A percentile compares a stretch with the other conserved stretches of the same genome.
Evolutionary conservation across 2,797 vertebrate genomes (phyloP).

Genomic region (Sylvilagus floridanus): DNA sequence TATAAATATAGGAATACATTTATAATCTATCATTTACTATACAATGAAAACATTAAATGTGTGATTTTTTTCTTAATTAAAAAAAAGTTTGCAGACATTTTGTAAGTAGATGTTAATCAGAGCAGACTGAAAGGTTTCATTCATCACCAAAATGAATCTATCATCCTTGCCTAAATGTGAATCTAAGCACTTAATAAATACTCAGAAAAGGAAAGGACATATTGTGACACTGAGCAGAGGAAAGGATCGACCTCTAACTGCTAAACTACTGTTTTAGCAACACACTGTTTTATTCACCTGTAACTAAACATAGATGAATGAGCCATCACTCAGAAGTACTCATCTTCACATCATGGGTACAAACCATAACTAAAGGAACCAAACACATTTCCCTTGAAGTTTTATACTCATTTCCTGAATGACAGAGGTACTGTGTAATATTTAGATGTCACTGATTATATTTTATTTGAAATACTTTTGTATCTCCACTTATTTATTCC

Average conservation of each 20-base stretch:
- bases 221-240: neutral
- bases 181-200: neutral
- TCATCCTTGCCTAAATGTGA: neutral
- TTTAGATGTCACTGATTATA: neutral
- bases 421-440: neutral
- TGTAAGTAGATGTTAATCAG: neutral
- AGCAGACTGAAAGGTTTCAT: neutral
- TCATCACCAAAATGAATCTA: neutral
- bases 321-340: neutral
- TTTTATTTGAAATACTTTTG: neutral
- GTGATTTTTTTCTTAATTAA: neutral
- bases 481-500: neutral
- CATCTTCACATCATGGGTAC: neutral
- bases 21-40: neutral
- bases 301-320: neutral
- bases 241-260: neutral
- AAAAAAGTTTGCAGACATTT: neutral
- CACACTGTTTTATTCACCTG: neutral
- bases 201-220: neutral
- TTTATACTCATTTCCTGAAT: neutral
- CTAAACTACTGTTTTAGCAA: neutral
- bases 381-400: neutral
- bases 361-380: neutral
- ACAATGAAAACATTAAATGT: neutral
- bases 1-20: neutral